phyloP scores from a whole-genome alignment of 1,140 invertebrate species.

The Diachasmimorpha longicaudata region DNA sequence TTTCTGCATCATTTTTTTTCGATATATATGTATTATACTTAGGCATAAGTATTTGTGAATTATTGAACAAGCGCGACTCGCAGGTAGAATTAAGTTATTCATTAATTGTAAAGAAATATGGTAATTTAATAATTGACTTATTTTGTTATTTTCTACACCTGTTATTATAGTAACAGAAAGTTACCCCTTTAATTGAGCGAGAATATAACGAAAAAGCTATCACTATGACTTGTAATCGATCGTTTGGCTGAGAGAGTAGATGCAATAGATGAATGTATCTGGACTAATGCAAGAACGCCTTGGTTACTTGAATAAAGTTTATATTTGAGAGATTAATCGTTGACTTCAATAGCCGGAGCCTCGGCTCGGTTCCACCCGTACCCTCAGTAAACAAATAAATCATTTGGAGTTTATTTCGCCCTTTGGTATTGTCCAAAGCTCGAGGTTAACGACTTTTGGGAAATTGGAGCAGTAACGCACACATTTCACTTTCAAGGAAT shows the following conservation, averaged over 20 bases:
- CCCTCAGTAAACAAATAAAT: too few relatives aligned
- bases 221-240: background rate
- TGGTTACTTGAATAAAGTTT: conserved; percentile 9
- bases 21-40: background rate
- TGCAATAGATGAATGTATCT: background rate
- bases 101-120: background rate
- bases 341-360: background rate
- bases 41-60: background rate
- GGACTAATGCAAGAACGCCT: background rate
- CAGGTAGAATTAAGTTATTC: background rate
- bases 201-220: background rate
- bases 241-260: background rate
- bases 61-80: background rate
- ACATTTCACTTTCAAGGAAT: background rate
- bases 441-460: too few relatives aligned
- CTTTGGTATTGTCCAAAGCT: too few relatives aligned
- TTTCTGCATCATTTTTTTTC: background rate
- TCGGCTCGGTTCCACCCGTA: background rate
- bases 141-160: background rate
- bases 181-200: background rate
- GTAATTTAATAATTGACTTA: background rate
- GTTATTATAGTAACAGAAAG: background rate
- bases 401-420: too few relatives aligned
- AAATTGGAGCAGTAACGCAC: too few relatives aligned
- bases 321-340: background rate